Percentiles rank a stretch among this genome's conserved stretches.
These are phyloP conservation scores for Scortum barcoo DNA, from an alignment of 2,113 vertebrate genomes.

Conservation along the genomic window DNA sequence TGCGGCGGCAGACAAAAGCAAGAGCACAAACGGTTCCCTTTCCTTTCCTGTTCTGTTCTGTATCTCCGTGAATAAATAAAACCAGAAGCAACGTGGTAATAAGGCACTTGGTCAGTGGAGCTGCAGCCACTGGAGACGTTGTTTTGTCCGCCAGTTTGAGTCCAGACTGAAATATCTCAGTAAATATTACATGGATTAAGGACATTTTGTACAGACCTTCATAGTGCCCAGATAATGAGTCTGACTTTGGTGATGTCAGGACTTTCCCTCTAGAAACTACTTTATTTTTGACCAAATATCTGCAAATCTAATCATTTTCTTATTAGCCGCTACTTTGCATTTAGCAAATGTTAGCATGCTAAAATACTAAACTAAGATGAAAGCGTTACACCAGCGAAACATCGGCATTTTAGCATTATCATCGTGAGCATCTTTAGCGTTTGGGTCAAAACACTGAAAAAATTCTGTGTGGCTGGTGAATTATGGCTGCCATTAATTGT, in stretches of 20 bases:
- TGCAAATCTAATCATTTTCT: background rate
- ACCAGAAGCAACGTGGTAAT: background rate
- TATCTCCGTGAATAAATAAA: slow-evolving; percentile 17
- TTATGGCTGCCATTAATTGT: too few species aligned
- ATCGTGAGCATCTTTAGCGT: too few species aligned
- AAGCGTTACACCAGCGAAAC: too few species aligned
- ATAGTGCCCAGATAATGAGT: too few species aligned
- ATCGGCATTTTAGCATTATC: too few species aligned
- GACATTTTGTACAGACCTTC: background rate
- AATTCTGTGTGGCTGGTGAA: too few species aligned
- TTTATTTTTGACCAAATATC: background rate
- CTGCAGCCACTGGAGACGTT: background rate
- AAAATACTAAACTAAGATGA: background rate
- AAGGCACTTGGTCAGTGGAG: background rate
- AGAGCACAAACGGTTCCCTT: slow-evolving; percentile 21
- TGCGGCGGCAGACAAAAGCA: slow-evolving; percentile 16
- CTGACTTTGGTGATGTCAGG: too few species aligned
- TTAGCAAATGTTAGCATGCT: background rate
- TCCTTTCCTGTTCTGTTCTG: background rate
- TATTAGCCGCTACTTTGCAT: too few species aligned
- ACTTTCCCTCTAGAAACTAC: too few species aligned
- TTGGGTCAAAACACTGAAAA: too few species aligned
- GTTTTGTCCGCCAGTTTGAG: background rate
- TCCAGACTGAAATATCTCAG: background rate
- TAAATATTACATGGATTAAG: background rate